phyloP scores from a whole-genome alignment of 53 echinoderm and acorn worm genomes.

The Antedon mediterranea region DNA sequence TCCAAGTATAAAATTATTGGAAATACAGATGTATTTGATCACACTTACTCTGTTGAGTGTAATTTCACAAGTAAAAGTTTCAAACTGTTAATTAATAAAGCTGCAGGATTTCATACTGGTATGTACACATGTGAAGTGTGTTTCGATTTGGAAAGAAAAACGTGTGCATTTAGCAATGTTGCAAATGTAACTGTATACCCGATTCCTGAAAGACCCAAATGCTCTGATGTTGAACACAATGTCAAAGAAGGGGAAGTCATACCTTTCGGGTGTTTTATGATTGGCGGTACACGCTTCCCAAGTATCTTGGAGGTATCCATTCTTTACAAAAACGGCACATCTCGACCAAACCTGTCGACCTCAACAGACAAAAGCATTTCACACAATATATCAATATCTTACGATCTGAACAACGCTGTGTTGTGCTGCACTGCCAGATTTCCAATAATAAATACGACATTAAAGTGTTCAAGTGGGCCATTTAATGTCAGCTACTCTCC shows the following conservation, averaged over 20 bases:
- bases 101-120: neutral
- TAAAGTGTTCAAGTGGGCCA: neutral
- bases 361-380: too few relatives aligned
- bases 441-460: neutral
- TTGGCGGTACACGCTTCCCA: neutral
- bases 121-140: neutral
- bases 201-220: neutral
- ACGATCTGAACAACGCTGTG: neutral
- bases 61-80: neutral
- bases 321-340: neutral
- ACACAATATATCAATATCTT: neutral
- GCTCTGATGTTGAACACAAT: neutral
- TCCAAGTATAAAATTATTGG: too few relatives aligned
- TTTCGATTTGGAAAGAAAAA: neutral
- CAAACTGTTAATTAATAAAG: neutral
- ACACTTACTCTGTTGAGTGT: neutral
- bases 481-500: neutral
- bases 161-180: neutral
- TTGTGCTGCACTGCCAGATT: neutral
- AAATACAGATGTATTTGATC: neutral
- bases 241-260: neutral
- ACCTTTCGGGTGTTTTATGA: neutral
- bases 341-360: neutral
- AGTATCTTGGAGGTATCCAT: neutral
- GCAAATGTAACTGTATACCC: neutral